phyloP scores from a whole-genome alignment of 2,888 invertebrate genomes.

The Sarcophaga carnaria region DNA sequence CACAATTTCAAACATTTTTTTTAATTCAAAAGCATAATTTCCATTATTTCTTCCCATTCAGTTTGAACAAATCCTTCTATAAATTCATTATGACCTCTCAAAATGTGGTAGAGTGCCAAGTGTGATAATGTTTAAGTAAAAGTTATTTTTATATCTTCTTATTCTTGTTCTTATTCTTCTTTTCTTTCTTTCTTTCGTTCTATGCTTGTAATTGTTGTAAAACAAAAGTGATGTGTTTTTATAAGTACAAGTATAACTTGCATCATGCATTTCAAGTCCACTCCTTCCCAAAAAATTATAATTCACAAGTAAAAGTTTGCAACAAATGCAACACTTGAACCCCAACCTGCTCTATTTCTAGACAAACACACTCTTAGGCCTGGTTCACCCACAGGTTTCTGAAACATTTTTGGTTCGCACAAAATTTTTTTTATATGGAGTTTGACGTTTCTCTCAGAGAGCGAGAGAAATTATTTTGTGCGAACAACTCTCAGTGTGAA shows the following conservation, averaged over 20 bases:
- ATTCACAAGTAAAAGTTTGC: conserved; percentile 46
- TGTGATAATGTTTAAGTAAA: conserved; percentile 7
- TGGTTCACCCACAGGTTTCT: too few species aligned
- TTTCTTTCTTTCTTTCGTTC: not conserved
- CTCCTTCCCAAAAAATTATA: conserved; percentile 23
- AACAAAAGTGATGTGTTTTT: conserved; percentile 21
- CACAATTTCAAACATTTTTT: too few species aligned
- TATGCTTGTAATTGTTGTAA: not conserved
- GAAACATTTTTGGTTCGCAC: too few species aligned
- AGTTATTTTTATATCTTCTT: conserved; percentile 14
- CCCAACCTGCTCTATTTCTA: conserved; percentile 17
- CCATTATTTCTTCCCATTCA: too few species aligned
- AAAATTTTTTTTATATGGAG: too few species aligned
- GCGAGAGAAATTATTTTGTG: too few species aligned
- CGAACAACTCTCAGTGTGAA: too few species aligned
- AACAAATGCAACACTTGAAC: conserved; percentile 60
- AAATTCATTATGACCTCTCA: not conserved
- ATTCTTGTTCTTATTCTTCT: not conserved
- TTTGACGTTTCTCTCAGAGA: too few species aligned
- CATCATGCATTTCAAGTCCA: conserved; percentile 30
- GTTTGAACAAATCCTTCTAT: not conserved
- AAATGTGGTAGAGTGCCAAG: not conserved
- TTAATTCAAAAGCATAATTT: too few species aligned
- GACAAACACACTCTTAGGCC: too few species aligned
- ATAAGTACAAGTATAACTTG: conserved; percentile 15